Evolutionary conservation across 2,888 invertebrate genomes (phyloP), one percentile per base, ranked within the genome.

Genomic region (Chrysolina haemoptera): DNA sequence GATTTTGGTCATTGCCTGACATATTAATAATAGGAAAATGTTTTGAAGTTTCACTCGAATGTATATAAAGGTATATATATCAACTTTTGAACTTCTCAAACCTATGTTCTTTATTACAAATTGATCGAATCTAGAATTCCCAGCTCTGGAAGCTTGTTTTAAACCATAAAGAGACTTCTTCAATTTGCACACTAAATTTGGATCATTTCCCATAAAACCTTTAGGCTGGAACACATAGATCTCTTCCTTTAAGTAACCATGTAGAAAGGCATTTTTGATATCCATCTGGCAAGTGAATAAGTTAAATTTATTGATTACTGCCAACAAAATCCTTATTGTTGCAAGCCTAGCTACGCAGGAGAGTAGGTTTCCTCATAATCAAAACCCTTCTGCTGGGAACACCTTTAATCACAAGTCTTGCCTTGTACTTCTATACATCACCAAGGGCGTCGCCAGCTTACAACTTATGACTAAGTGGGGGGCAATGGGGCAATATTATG

Each of bases 371-470:
- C 78, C 40, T 62, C 70, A 46, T 80, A 84, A 35, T 82, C 83
- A 48, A 82, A 71, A 22, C 80, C 82, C n/a, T 77, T 27, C 59
- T 35, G 20, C 62, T 73, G 77, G 40, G 64, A 65, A 74, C 77
- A 85, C 83, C 82, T 71, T 82, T 83, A 8, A 76, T 74, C 20
- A 85, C 83, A 5, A 84, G 66, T 74, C 84, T 73, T 10, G 81
- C 83, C 62, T 73, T 71, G 41, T 22, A 71, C 55, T 74, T 63
- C 18, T 82, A 79, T 12, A 80, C 69, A 59, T 69, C 75, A 16
- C 82, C 83, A 75, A n/a, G n/a, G n/a, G n/a, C n/a, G n/a, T n/a
- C n/a, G n/a, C n/a, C n/a, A n/a, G n/a, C n/a, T n/a, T n/a, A n/a
- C n/a, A n/a, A n/a, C n/a, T n/a, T n/a, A n/a, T n/a, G n/a, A n/a